Conservation (phyloP, 2,797 vertebrate genomes). For the Champsocephalus esox region DNA sequence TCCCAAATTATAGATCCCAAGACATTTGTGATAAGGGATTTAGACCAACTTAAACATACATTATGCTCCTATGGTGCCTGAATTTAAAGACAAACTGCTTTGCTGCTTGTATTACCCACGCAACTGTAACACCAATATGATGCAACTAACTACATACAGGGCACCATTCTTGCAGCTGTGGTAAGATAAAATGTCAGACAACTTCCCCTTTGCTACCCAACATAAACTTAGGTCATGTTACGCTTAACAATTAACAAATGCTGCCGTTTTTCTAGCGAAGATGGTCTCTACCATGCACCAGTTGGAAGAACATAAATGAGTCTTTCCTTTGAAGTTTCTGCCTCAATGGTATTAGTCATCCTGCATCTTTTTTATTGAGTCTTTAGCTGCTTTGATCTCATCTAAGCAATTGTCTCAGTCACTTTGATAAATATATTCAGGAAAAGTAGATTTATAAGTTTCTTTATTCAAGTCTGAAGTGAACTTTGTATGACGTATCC, state of each 20-base stretch:
- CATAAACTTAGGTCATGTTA: neutral
- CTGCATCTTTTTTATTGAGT: constrained; percentile 19
- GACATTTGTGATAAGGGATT: neutral
- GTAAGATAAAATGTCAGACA: neutral
- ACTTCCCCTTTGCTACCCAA: neutral
- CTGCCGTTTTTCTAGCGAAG: neutral
- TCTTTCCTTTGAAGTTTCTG: neutral
- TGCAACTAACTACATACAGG: neutral
- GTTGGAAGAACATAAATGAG: constrained; percentile 5
- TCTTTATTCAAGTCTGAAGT: constrained; percentile 7
- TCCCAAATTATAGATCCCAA: neutral
- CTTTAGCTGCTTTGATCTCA: constrained; percentile 19
- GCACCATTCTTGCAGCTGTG: neutral
- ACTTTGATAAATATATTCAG: constrained; percentile 24
- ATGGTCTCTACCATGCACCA: neutral
- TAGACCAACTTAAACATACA: too few relatives aligned
- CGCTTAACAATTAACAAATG: neutral
- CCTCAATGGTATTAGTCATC: constrained; percentile 2
- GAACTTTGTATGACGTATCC: constrained; percentile 15
- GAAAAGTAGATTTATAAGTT: constrained; percentile 11
- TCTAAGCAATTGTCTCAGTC: constrained; percentile 14
- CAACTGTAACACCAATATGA: too few relatives aligned
- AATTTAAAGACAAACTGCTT: too few relatives aligned
- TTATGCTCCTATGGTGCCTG: too few relatives aligned
- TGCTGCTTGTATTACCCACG: too few relatives aligned